Evolutionary conservation across 1,140 invertebrate genomes (phyloP), one percentile per base, ranked within the genome.

Genomic region (Pogonomyrmex barbatus): DNA sequence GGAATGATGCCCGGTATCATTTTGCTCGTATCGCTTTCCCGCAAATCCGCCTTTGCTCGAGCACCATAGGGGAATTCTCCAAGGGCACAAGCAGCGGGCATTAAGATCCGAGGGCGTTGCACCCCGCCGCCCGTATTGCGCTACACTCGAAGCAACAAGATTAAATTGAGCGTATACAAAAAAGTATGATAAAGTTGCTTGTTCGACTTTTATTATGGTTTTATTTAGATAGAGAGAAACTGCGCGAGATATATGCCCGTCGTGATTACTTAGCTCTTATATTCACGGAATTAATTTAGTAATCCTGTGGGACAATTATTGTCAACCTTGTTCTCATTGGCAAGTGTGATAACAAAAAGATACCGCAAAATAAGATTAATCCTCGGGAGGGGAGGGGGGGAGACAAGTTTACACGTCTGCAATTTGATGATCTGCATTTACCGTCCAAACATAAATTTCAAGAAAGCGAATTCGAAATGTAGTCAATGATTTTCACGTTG

Each of bases 61-160:
- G 8, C 10, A 47, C 62, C 42, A 39, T 33, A 52, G 70, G 58
- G 39, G 75, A 68, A 83, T 81, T 10, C 65, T 85, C 86, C 88
- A 90, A 90, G 89, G 89, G 87, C 89, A 75, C 79, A 56, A 58
- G 60, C 78, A 17, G 30, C 73, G 17, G 45, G 39, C 58, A 75
- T 84, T 87, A 84, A 63, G 81, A 87, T 65, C 45, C n/a, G 45
- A 79, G 89, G 89, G 45, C 89, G 56, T 85, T 87, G 89, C 88
- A 90, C 89, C 39, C 47, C 33, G 39, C 47, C 24, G 75, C 54
- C 42, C 42, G n/a, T 60, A 47, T 50, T 30, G 65, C 45, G 12
- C 12, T 36, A 30, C 58, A 62, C 54, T 36, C 54, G 45, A 12
- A 52, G 36, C 14, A 4, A n/a, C 8, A 14, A 8, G 75, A 85